phyloP scores from a whole-genome alignment of 1,140 invertebrate genomes.

The Metopolophium dirhodum region DNA sequence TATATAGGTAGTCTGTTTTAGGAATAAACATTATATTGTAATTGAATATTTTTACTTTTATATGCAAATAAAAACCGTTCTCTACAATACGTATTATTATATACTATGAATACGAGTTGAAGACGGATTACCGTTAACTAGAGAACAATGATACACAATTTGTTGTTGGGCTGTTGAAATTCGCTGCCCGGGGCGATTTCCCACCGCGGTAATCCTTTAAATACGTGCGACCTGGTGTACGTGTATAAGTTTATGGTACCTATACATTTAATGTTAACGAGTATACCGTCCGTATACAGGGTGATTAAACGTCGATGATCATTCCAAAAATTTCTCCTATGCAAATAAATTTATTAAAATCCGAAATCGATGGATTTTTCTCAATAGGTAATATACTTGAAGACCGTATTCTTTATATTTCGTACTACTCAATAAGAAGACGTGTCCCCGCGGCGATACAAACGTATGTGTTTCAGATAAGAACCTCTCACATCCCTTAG shows the following conservation, averaged over 20 bases:
- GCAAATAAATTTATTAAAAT: no score
- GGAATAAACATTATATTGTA: not conserved
- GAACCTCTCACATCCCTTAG: no score
- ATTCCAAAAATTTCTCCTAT: not conserved
- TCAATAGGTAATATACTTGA: no score
- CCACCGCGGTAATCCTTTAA: not conserved
- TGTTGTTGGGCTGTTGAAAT: not conserved
- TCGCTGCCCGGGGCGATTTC: not conserved
- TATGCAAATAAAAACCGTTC: not conserved
- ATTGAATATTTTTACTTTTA: not conserved
- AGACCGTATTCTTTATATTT: not conserved
- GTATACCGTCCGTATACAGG: not conserved
- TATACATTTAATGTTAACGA: not conserved
- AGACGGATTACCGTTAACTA: not conserved
- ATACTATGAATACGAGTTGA: not conserved
- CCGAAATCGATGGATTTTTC: no score
- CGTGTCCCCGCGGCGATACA: no score
- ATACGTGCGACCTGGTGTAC: not conserved
- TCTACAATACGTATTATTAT: not conserved
- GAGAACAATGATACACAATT: not conserved
- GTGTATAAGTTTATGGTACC: not conserved
- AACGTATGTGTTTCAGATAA: not conserved
- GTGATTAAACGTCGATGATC: not conserved
- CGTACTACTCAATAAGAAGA: not conserved
- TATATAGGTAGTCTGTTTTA: no score